These are phyloP conservation scores for Pangasianodon gigas DNA, from an alignment of 2,113 vertebrate genomes.

Conservation along the genomic window DNA sequence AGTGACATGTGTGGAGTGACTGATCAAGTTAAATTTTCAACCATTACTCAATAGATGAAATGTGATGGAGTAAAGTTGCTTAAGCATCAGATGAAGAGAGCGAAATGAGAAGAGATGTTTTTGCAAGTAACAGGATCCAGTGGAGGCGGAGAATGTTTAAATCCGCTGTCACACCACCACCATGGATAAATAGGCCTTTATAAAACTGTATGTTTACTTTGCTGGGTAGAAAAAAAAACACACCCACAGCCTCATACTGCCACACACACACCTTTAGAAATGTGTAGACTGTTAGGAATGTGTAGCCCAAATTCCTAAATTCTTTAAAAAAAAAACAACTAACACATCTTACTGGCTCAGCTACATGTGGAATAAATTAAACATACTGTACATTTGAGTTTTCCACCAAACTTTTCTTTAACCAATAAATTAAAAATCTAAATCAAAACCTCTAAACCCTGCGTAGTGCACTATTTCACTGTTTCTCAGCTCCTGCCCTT, in stretches of 20 bases:
- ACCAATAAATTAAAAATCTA: too few relatives aligned
- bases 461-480: too few relatives aligned
- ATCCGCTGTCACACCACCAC: neutral
- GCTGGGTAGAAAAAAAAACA: neutral
- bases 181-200: neutral
- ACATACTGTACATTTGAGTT: neutral
- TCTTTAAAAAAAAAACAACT: too few relatives aligned
- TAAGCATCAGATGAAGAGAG: neutral
- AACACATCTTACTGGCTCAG: neutral
- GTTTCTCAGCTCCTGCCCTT: too few relatives aligned
- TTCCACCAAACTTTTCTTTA: too few relatives aligned
- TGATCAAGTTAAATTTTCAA: too few relatives aligned
- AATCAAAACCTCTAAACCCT: too few relatives aligned
- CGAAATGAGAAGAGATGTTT: neutral
- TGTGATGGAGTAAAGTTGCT: neutral
- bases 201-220: neutral
- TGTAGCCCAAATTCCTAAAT: too few relatives aligned
- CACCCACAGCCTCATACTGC: neutral
- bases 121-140: neutral
- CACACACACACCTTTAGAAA: neutral
- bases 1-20: too few relatives aligned
- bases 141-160: neutral
- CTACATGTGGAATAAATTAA: neutral
- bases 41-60: too few relatives aligned
- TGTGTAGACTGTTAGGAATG: neutral